These are phyloP conservation scores for Drosophila kuntzei DNA, from an alignment of 2,888 invertebrate genomes.

Conservation along the genomic window DNA sequence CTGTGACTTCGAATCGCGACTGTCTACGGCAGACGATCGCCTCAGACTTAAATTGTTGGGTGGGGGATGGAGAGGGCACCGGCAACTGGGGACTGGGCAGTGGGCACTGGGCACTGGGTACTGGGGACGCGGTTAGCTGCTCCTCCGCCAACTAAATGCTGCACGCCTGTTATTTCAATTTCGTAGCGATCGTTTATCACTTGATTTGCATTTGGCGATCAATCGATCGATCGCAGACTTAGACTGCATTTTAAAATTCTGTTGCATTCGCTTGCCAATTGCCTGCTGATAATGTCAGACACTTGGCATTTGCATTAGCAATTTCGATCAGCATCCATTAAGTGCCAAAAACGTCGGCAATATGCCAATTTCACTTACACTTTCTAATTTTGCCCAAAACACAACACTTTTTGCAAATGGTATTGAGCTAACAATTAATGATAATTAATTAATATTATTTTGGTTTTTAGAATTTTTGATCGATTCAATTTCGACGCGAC, in stretches of 20 bases:
- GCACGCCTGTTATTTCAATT: slow-evolving; percentile 82
- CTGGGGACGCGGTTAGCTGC: slow-evolving; percentile 49
- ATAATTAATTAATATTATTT: slow-evolving; percentile 15
- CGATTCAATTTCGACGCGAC: slow-evolving; percentile 25
- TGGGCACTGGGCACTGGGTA: slow-evolving; percentile 28
- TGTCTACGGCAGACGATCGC: slow-evolving; percentile 65
- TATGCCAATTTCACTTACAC: slow-evolving; percentile 70
- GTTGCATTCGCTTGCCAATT: slow-evolving; percentile 49
- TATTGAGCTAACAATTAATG: slow-evolving; percentile 11
- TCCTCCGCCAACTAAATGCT: slow-evolving; percentile 65
- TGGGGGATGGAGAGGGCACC: background rate
- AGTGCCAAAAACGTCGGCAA: slow-evolving; percentile 15
- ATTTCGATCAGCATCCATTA: slow-evolving; percentile 38
- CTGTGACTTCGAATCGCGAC: slow-evolving; percentile 30
- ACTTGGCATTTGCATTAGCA: slow-evolving; percentile 58
- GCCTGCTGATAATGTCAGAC: slow-evolving; percentile 69
- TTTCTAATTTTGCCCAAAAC: slow-evolving; percentile 55
- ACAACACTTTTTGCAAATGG: slow-evolving; percentile 4
- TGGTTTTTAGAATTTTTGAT: background rate
- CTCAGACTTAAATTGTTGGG: slow-evolving; percentile 32
- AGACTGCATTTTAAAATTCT: slow-evolving; percentile 28
- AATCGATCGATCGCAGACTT: slow-evolving; percentile 42
- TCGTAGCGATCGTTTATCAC: slow-evolving; percentile 82
- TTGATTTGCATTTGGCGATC: slow-evolving; percentile 75
- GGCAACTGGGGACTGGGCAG: slow-evolving; percentile 40